These are phyloP conservation scores for Apamea sordens DNA, from an alignment of 2,888 invertebrate species.

Conservation along the genomic window DNA sequence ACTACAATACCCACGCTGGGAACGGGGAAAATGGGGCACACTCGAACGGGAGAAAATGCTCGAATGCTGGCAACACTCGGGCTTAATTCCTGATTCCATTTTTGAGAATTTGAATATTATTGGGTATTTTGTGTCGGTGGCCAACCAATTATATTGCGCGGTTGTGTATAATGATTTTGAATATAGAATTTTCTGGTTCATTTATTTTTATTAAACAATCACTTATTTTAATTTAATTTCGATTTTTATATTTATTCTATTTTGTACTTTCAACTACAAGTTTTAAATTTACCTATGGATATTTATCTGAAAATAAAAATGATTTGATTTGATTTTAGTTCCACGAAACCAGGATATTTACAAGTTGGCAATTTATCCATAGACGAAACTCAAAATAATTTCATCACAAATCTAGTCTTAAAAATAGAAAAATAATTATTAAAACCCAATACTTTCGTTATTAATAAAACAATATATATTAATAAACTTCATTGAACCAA, in stretches of 20 bases:
- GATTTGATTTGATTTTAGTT: too few species aligned
- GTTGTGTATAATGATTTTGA: slow-evolving; percentile 33
- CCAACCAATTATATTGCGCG: slow-evolving; percentile 58
- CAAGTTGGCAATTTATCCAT: not conserved
- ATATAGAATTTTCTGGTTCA: slow-evolving; percentile 22
- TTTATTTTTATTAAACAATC: not conserved
- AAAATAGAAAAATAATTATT: not conserved
- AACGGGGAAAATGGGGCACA: slow-evolving; percentile 83
- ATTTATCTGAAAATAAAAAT: too few species aligned
- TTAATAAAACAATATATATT: slow-evolving; percentile 19
- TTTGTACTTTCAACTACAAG: too few species aligned
- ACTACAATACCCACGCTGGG: slow-evolving; percentile 78
- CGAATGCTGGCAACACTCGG: slow-evolving; percentile 78
- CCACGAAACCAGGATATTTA: not conserved
- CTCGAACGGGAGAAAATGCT: slow-evolving; percentile 81
- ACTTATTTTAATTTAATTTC: too few species aligned
- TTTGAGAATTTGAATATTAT: slow-evolving; percentile 76
- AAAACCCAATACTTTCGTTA: not conserved
- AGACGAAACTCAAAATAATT: not conserved
- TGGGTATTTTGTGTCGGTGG: slow-evolving; percentile 59
- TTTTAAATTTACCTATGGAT: too few species aligned
- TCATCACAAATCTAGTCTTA: not conserved
- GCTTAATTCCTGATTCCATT: slow-evolving; percentile 77
- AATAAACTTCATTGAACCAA: slow-evolving; percentile 25
- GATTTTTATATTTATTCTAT: too few species aligned